phyloP scores from a whole-genome alignment of 2,888 invertebrate species.

The Drosophila anceps region DNA sequence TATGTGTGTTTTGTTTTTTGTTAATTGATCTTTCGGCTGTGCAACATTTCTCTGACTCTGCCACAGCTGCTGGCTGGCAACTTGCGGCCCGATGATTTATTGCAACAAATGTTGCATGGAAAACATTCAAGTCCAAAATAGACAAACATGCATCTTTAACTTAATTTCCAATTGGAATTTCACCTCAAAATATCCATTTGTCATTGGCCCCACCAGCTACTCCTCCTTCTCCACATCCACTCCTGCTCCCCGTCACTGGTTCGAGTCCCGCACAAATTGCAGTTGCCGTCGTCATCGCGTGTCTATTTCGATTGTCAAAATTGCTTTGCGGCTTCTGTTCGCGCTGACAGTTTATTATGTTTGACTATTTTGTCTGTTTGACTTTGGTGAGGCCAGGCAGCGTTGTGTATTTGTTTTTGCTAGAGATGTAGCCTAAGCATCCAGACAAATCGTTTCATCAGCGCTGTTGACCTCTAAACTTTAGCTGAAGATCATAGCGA shows the following conservation, averaged over 20 bases:
- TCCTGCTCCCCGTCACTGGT: neutral
- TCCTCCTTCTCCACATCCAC: neutral
- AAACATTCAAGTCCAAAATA: conserved; percentile 68
- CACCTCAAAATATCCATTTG: conserved; percentile 74
- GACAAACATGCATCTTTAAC: conserved; percentile 61
- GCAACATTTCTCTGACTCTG: conserved; percentile 36
- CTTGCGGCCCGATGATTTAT: conserved; percentile 76
- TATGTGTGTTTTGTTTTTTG: conserved; percentile 20
- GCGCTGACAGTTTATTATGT: conserved; percentile 79
- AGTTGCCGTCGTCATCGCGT: conserved; percentile 52
- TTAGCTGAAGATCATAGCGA: conserved; percentile 39
- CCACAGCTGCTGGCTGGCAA: conserved; percentile 24
- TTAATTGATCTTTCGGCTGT: conserved; percentile 71
- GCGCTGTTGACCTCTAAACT: conserved; percentile 55
- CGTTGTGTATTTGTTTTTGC: conserved; percentile 40
- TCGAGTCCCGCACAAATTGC: conserved; percentile 40
- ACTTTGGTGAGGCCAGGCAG: conserved; percentile 17
- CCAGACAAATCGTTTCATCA: conserved; percentile 47
- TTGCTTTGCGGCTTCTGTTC: conserved; percentile 69
- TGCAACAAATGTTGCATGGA: conserved; percentile 77
- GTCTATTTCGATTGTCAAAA: conserved; percentile 74
- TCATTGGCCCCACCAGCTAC: conserved; percentile 42
- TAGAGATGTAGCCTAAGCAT: conserved; percentile 29
- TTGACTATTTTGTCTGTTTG: conserved; percentile 59
- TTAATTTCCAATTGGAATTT: conserved; percentile 75